These are phyloP conservation scores for Cuculus canorus DNA, from an alignment of 2,797 vertebrate genomes.

Conservation along the genomic window DNA sequence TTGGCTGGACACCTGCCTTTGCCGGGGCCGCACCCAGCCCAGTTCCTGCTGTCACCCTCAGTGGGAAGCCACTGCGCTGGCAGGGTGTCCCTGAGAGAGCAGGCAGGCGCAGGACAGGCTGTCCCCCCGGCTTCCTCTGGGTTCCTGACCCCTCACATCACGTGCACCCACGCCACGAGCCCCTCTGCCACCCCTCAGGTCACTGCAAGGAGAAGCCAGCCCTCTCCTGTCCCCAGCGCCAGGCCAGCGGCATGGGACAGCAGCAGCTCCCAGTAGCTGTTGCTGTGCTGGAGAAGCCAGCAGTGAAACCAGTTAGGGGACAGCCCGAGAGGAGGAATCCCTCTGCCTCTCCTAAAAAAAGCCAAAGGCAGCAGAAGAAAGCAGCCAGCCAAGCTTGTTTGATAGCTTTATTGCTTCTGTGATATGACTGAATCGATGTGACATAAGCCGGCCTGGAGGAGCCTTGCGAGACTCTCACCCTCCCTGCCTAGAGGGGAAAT, in stretches of 20 bases:
- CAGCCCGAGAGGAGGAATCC: neutral
- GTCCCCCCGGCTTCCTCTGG: too few relatives aligned
- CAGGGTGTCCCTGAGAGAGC: neutral
- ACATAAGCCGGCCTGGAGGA: slow-evolving; percentile 56
- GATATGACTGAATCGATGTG: slow-evolving; percentile 69
- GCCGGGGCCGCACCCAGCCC: neutral
- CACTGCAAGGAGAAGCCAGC: neutral
- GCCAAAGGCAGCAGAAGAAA: slow-evolving; percentile 47
- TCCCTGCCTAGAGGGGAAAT: slow-evolving; percentile 58
- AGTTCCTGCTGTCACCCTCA: neutral
- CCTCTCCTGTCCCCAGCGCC: neutral
- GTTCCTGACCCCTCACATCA: neutral
- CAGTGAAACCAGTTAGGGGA: neutral
- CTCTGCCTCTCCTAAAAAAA: neutral
- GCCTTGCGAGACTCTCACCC: slow-evolving; percentile 36
- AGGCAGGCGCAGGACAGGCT: neutral
- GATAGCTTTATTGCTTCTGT: slow-evolving; percentile 75
- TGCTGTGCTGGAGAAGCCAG: neutral
- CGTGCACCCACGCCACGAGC: fast-evolving
- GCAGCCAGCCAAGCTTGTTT: slow-evolving; percentile 49
- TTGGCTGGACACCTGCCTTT: slow-evolving; percentile 9
- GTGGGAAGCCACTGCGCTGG: neutral
- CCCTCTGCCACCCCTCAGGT: neutral
- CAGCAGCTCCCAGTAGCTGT: neutral
- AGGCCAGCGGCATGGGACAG: neutral